A percentile compares a stretch with the other conserved stretches of the same genome.
phyloP scores from a whole-genome alignment of 2,797 vertebrate species.

The Pyrocephalus nanus region DNA sequence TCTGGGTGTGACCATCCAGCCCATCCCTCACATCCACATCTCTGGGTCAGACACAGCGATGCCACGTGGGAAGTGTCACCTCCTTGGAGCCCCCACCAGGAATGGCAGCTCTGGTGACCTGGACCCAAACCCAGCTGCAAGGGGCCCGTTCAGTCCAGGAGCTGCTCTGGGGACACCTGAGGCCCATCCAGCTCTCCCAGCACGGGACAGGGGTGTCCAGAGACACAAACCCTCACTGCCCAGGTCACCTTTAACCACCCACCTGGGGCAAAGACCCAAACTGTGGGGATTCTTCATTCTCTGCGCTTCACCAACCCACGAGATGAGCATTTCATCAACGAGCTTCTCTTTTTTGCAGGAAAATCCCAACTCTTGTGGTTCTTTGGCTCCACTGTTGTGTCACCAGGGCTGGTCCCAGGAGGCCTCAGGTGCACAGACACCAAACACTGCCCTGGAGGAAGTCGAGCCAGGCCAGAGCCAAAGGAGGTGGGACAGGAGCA shows the following conservation, averaged over 20 bases:
- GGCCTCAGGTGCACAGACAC: neutral
- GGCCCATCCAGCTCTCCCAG: neutral
- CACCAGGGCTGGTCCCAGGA: accelerated
- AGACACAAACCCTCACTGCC: neutral
- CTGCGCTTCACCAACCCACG: neutral
- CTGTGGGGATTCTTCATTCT: accelerated
- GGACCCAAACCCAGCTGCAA: neutral
- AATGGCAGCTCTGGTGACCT: accelerated
- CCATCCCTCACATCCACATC: accelerated
- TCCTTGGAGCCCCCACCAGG: neutral
- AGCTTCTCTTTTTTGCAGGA: neutral
- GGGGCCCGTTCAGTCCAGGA: neutral
- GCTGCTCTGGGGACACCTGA: neutral
- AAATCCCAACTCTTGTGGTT: neutral
- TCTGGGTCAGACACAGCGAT: accelerated
- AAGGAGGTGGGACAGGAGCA: neutral
- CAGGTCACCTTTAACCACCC: neutral
- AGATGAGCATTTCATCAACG: neutral
- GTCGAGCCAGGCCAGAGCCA: accelerated
- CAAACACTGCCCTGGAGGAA: neutral
- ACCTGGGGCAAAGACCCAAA: accelerated
- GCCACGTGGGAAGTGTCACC: accelerated
- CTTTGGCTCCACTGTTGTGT: neutral
- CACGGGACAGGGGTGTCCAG: accelerated
- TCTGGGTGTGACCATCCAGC: neutral